Conservation (phyloP, 2,113 vertebrate genomes). For the Arizona elegans region DNA sequence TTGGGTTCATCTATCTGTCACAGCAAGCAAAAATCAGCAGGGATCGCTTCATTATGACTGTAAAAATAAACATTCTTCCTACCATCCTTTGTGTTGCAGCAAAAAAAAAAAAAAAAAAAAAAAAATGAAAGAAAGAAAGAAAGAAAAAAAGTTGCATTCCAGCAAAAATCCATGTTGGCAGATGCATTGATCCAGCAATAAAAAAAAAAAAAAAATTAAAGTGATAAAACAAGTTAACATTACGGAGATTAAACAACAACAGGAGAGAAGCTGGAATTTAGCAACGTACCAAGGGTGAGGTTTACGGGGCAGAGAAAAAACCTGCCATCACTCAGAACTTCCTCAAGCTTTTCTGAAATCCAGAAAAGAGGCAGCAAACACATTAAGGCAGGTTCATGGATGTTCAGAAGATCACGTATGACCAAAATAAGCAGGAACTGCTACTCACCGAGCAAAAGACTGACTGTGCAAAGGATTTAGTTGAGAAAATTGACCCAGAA, state of each 20-base stretch:
- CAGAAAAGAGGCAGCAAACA: not conserved
- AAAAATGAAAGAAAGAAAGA: not conserved
- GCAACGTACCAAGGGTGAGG: not conserved
- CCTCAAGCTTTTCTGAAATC: not conserved
- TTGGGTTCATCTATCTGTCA: conserved; percentile 28
- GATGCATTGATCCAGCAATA: not conserved
- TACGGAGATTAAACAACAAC: not conserved
- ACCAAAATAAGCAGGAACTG: not conserved
- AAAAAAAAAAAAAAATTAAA: not conserved
- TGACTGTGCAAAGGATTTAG: not conserved
- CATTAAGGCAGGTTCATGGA: not conserved
- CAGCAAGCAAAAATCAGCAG: conserved; percentile 6
- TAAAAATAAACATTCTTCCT: conserved; percentile 11
- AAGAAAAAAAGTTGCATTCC: not conserved
- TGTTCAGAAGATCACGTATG: not conserved
- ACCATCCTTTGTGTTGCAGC: not conserved
- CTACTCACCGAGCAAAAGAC: not conserved
- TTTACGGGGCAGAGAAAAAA: not conserved
- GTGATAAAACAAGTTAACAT: not conserved
- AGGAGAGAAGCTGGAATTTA: not conserved
- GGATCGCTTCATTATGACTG: conserved; percentile 34
- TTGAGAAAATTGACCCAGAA: not conserved
- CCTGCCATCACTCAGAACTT: not conserved
- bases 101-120: conserved; percentile 4
- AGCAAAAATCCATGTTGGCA: conserved; percentile 11